Percentiles rank a stretch among this genome's conserved stretches.
Conservation (phyloP, 2,888 invertebrate genomes). For the Conus canariensis region DNA sequence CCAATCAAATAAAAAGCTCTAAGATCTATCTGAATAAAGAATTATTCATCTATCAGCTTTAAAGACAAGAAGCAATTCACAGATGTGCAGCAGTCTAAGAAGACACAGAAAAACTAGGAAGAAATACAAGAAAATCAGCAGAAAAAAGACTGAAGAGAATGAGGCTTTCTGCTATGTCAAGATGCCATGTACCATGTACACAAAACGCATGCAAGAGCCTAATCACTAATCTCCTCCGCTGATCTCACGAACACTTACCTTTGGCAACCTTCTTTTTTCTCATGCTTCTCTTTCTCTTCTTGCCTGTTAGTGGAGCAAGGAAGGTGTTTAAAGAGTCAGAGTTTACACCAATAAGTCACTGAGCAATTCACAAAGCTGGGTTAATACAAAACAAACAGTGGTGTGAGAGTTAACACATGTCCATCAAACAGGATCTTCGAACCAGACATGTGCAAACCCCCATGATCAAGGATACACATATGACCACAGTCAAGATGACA, state of each 20-base stretch:
- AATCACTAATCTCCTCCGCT: not conserved
- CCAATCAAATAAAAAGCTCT: too few species aligned
- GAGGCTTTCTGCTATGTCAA: not conserved
- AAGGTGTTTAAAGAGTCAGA: not conserved
- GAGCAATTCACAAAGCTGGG: not conserved
- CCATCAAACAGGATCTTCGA: not conserved
- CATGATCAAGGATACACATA: not conserved
- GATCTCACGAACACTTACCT: slow-evolving; percentile 17
- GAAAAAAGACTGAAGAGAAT: not conserved
- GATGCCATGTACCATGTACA: not conserved
- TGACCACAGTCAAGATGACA: not conserved
- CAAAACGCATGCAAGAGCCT: slow-evolving; percentile 26
- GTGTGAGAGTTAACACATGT: not conserved
- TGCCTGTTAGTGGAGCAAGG: slow-evolving; percentile 19
- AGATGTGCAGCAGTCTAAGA: not conserved
- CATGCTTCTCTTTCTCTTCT: slow-evolving; percentile 24
- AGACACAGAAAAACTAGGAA: not conserved
- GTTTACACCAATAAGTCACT: not conserved
- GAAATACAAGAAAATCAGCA: not conserved
- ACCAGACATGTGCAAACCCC: not conserved
- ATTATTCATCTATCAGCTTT: too few species aligned
- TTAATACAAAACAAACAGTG: not conserved
- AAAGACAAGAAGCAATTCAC: not conserved
- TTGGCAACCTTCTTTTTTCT: slow-evolving; percentile 24
- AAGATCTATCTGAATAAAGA: too few species aligned